These are phyloP conservation scores for Leucania comma DNA, from an alignment of 2,888 invertebrate genomes.

Conservation along the genomic window DNA sequence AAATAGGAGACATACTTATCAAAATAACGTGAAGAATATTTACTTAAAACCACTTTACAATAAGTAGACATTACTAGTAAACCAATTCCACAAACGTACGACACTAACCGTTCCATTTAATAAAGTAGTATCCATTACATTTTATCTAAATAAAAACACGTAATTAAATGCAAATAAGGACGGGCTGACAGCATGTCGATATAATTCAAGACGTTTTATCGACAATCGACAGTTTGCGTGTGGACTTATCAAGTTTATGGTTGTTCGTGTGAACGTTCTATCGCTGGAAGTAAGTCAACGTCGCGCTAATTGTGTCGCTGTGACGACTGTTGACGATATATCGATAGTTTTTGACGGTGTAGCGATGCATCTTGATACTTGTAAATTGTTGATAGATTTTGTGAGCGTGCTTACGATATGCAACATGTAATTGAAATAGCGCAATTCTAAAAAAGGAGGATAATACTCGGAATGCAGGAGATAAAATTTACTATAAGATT, in stretches of 20 bases:
- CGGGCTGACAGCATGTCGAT: conserved; percentile 79
- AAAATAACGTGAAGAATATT: not conserved
- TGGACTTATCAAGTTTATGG: conserved; percentile 82
- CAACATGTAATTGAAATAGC: not conserved
- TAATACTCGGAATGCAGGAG: not conserved
- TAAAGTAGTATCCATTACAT: conserved; percentile 57
- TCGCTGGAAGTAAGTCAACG: conserved; percentile 81
- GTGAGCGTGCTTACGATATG: not conserved
- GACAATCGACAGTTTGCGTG: conserved; percentile 82
- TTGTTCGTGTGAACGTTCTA: conserved; percentile 76
- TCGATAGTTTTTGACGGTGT: conserved; percentile 36
- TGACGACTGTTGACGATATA: conserved; percentile 56
- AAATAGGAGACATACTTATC: not conserved
- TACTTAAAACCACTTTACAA: not conserved
- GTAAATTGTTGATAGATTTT: not conserved
- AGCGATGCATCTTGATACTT: conserved; percentile 47
- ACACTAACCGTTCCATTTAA: conserved; percentile 38
- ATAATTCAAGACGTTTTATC: conserved; percentile 83
- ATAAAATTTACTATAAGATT: not conserved
- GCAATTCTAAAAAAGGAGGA: not conserved
- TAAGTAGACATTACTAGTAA: not conserved
- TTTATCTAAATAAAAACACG: conserved; percentile 63
- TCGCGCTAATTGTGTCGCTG: conserved; percentile 77
- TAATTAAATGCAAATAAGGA: conserved; percentile 84
- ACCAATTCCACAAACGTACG: conserved; percentile 37